Base-by-base conservation (phyloP, 2,888 invertebrate genomes). In the Exephanes ischioxanthus region DNA sequence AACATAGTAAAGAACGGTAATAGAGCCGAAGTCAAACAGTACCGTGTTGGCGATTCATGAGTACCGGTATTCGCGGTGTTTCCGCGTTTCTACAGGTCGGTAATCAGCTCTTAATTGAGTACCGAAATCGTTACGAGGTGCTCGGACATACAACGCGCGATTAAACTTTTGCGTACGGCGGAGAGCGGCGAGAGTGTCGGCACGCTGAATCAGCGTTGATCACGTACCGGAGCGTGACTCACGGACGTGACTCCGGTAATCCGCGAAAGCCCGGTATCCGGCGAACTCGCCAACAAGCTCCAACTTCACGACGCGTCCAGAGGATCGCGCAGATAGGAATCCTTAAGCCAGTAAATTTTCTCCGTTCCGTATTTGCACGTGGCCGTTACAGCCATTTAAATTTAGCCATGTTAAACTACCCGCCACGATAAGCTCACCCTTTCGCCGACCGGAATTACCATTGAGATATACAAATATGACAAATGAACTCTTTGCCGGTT, bases 141-240 rank as follows among this genome's bases (percentile, higher is more conserved):
- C 11, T 26, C 4, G 58, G 45, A 48, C 26, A 63, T 16, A 71
- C 71, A 71, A 22, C 58, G 70, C 61, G 16, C 63, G 79, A 51
- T 71, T 72, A 53, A 48, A 72, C 51, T 48, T 66, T 55, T n/a
- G 68, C n/a, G 9, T 19, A 45, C 58, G 11, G 66, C 48, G 37
- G 55, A 41, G 71, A 26, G 61, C 45, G 22, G 48, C 16, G 58
- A 61, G 67, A 53, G 70, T n/a, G 61, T 22, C 58, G 71, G 55
- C 16, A 71, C 80, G 77, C 80, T 68, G 80, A 80, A 84, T 80
- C 84, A 84, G 80, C 84, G 30, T 80, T 84, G 80, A 84, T 80
- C 80, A 84, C 84, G 80, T 75, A 70, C 63, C 73, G 61, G 75
- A 83, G 78, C 78, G 75, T 80, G 80, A 84, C 80, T 84, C 84